Conservation (phyloP, 2,797 vertebrate genomes). For the Xiphorhynchus erythropygius region DNA sequence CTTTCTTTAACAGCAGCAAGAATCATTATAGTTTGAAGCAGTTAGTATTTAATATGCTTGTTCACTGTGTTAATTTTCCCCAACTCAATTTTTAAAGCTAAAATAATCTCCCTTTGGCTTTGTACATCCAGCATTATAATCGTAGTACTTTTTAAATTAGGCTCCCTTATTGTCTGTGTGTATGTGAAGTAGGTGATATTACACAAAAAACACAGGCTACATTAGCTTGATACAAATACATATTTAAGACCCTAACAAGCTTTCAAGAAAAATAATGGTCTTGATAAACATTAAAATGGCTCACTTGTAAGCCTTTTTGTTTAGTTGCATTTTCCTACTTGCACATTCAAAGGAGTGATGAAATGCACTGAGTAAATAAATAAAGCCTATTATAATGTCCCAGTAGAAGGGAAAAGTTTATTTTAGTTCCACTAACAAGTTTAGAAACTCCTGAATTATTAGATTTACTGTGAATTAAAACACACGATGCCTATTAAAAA, state of each 20-base stretch:
- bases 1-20: neutral
- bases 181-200: constrained; percentile 19
- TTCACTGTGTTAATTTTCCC: constrained; percentile 6
- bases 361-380: neutral
- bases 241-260: constrained; percentile 33
- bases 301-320: constrained; percentile 16
- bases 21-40: neutral
- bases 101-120: constrained; percentile 23
- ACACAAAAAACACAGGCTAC: neutral
- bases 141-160: constrained; percentile 15
- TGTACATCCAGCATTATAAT: neutral
- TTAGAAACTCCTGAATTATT: constrained; percentile 7
- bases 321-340: neutral
- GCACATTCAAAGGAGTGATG: neutral
- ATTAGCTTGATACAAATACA: constrained; percentile 1
- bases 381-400: neutral
- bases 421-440: neutral
- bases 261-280: neutral
- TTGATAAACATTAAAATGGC: constrained; percentile 1
- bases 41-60: neutral
- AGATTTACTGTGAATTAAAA: constrained; percentile 31
- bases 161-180: neutral
- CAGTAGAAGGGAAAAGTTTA: constrained; percentile 1
- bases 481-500: neutral
- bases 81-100: constrained; percentile 34